phyloP scores from a whole-genome alignment of 2,113 vertebrate genomes.

The Periophthalmus modestus region DNA sequence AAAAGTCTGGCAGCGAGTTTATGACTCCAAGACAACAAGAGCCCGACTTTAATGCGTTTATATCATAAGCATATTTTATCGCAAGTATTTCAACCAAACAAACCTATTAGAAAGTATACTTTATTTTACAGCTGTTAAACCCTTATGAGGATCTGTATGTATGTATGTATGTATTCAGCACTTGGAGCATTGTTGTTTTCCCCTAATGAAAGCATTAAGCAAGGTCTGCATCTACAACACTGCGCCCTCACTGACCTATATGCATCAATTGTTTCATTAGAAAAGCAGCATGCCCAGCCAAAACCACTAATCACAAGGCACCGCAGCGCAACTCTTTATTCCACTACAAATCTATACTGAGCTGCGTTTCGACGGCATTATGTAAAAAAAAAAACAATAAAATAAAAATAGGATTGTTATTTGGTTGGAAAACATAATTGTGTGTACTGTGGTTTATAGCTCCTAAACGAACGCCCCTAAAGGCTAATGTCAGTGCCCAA shows the following conservation, averaged over 20 bases:
- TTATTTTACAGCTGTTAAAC: background rate
- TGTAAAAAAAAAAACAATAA: background rate
- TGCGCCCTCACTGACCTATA: background rate
- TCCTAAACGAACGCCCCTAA: too few relatives aligned
- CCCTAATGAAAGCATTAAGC: background rate
- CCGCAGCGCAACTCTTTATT: constrained; percentile 20
- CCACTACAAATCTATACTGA: constrained; percentile 3
- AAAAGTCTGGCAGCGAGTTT: constrained; percentile 5
- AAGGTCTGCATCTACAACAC: constrained; percentile 9
- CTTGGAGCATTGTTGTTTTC: background rate
- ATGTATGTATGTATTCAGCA: background rate
- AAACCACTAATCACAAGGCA: constrained; percentile 16
- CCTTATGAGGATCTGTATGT: background rate
- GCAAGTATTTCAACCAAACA: background rate
- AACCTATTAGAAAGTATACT: background rate
- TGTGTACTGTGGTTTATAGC: background rate
- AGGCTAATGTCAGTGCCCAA: too few relatives aligned
- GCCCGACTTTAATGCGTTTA: constrained; percentile 4
- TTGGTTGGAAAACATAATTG: background rate
- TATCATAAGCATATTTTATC: background rate
- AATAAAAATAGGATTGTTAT: too few relatives aligned
- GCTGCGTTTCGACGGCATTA: background rate
- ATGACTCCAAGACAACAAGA: background rate
- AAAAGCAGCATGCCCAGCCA: constrained; percentile 9
- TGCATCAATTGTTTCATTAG: constrained; percentile 6